phyloP scores from a whole-genome alignment of 2,113 vertebrate species.

The Coptodon bakossiorum region DNA sequence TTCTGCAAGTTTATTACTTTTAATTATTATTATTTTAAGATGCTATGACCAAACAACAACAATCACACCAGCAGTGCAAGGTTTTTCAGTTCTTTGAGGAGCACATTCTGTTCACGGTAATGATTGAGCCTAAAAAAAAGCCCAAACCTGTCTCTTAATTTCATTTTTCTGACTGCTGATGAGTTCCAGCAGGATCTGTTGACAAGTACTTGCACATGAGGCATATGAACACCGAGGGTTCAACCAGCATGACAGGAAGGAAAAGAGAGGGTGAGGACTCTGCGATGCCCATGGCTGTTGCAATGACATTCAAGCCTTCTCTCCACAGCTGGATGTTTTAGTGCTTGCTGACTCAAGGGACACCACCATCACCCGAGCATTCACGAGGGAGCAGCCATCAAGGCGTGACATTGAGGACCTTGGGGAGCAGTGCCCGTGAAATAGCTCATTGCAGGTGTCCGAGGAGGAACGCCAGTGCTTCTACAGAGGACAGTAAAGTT shows the following conservation, averaged over 20 bases:
- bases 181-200: not conserved
- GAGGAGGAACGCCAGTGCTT: not conserved
- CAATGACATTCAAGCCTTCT: conserved; percentile 32
- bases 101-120: not conserved
- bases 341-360: conserved; percentile 35
- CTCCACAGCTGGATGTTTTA: conserved; percentile 36
- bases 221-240: not conserved
- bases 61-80: not conserved
- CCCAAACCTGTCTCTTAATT: not conserved
- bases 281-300: not conserved
- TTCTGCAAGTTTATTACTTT: not conserved
- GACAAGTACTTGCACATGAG: not conserved
- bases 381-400: not conserved
- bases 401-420: conserved; percentile 16
- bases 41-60: not conserved
- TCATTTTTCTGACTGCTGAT: not conserved
- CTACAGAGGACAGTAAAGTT: conserved; percentile 15
- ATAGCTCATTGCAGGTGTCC: conserved; percentile 16
- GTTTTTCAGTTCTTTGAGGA: not conserved
- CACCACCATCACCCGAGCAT: not conserved
- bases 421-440: conserved; percentile 2
- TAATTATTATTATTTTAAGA: not conserved
- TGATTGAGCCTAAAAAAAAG: not conserved
- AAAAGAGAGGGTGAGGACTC: not conserved
- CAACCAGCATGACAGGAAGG: not conserved